Base-by-base conservation (phyloP, 2,888 invertebrate genomes). In the Phyllotreta striolata region DNA sequence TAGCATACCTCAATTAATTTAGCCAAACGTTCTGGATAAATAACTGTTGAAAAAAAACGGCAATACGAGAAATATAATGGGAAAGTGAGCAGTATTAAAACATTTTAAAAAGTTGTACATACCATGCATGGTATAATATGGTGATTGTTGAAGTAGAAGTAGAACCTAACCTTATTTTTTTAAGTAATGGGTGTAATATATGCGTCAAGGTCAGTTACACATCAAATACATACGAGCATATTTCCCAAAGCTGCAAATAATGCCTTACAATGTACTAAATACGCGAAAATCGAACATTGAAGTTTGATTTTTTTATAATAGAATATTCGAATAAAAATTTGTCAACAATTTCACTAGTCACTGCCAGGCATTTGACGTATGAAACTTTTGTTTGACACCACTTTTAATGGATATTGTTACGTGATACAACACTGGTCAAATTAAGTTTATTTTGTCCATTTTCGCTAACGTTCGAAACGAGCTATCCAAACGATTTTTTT, bases 151-250 rank as follows among this genome's bases (percentile, higher is more conserved):
- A 74, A 75, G 73, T 73, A 74, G 73, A 74, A 74, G 72, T 72
- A 72, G 74, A 78, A 79, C 79, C 79, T 80, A 80, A 80, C 80
- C 80, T 79, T 78, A 79, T 78, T 79, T 79, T 77, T 76, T 78
- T 76, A 76, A 79, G 79, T 79, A 78, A 80, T 80, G 79, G 80
- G 79, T 79, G 80, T 79, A 79, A 78, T 78, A 78, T 79, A 78
- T 78, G 76, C 78, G 76, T 78, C 80, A 80, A 80, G 80, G 80
- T 80, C 80, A 79, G 76, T 76, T 76, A 72, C 74, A 76, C 74
- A 75, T 65, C 54, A 61, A 61, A 62, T 67, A 61, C 55, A 64
- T 55, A 64, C 41, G 55, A 46, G 62, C 62, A 68, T 68, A 56
- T 51, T 54, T 62, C 46, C 12, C 55, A 10, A 40, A 59, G 47